Base-by-base conservation (phyloP, 2,888 invertebrate genomes). In the Tethea ocularis region DNA sequence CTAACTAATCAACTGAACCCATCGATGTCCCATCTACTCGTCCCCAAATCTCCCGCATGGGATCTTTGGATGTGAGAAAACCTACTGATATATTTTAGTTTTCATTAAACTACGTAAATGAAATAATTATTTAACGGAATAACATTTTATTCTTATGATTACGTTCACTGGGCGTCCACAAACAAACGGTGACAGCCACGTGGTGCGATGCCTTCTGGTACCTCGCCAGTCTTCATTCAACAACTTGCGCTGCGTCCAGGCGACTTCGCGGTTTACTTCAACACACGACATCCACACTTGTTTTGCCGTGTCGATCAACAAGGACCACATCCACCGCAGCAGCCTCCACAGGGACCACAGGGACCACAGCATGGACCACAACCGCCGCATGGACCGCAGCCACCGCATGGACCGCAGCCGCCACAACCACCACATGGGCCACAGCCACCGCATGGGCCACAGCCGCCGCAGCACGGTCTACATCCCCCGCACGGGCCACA, bases 61-160 rank as follows among this genome's bases (percentile, higher is more conserved):
- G n/a, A n/a, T n/a, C n/a, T n/a, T n/a, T n/a, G n/a, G n/a, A n/a
- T n/a, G n/a, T n/a, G n/a, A n/a, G n/a, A n/a, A n/a, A n/a, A n/a
- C n/a, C n/a, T n/a, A n/a, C n/a, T n/a, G n/a, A n/a, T n/a, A n/a
- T n/a, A n/a, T n/a, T n/a, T n/a, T n/a, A n/a, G n/a, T n/a, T n/a
- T n/a, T n/a, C n/a, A n/a, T n/a, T n/a, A n/a, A n/a, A 20, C 22
- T 51, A 23, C 13, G 10, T 23, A 23, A 24, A 23, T n/a, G 7
- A 52, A 58, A 29, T 3, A 29, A 23, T 23, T 26, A 15, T 56
- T 29, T 52, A 24, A 60, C 58, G 56, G n/a, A 63, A 59, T 57
- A 65, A 61, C 61, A 66, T 69, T 71, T 72, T 66, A 71, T 70
- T 72, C 72, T 72, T 74, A 71, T 57, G 22, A 63, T 63, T 66